These are phyloP conservation scores for Elmis aenea DNA, from an alignment of 2,888 invertebrate genomes.

Conservation along the genomic window DNA sequence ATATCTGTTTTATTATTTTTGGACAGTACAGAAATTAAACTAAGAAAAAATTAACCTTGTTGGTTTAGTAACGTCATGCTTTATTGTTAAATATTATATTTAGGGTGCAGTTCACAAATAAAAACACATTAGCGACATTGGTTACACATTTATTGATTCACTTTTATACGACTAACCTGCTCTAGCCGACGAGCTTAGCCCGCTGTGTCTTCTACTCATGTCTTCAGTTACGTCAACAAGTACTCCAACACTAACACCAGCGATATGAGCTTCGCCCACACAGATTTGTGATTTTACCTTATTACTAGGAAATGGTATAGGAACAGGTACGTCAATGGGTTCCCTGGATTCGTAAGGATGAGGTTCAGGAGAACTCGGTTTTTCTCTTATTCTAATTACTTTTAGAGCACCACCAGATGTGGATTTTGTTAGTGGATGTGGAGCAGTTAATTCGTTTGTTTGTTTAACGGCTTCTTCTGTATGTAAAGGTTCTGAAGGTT, in stretches of 20 bases:
- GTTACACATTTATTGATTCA: no score
- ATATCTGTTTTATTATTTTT: no score
- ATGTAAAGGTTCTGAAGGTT: no score
- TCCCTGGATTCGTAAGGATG: background rate
- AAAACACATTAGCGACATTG: no score
- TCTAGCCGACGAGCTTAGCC: conserved; percentile 30
- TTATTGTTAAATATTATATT: no score
- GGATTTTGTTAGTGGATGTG: conserved; percentile 5
- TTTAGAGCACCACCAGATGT: background rate
- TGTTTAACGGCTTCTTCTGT: no score
- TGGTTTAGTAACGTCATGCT: no score
- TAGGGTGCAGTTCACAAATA: no score
- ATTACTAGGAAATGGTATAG: conserved; percentile 1
- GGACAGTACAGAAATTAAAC: no score
- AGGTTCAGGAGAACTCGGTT: conserved; percentile 2
- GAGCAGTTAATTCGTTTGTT: conserved; percentile 4
- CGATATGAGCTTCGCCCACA: conserved; percentile 5
- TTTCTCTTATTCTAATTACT: conserved; percentile 2
- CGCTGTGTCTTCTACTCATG: conserved; percentile 40
- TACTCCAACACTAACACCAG: conserved; percentile 34
- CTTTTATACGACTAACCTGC: conserved; percentile 40
- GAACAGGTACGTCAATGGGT: conserved; percentile 5
- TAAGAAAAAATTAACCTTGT: no score
- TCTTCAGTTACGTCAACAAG: conserved; percentile 37
- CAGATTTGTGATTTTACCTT: no score